Evolutionary conservation across 2,888 invertebrate species (phyloP).

Genomic region (Nezara viridula): DNA sequence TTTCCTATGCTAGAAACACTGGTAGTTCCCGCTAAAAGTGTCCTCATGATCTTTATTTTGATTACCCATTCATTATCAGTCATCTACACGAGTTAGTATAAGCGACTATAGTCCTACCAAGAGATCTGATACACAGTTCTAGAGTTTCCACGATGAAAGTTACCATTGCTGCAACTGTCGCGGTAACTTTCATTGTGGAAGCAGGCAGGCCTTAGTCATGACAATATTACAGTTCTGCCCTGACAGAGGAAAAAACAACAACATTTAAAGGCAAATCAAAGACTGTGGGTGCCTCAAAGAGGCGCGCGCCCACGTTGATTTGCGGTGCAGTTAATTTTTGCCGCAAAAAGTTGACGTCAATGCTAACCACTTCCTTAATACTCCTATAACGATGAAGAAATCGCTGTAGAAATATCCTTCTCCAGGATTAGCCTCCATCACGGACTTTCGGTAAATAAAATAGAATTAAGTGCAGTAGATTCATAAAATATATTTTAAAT

Average conservation of each 20-base stretch:
- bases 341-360: not conserved
- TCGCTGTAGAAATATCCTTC: not conserved
- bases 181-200: too few species aligned
- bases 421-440: not conserved
- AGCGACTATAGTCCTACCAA: too few species aligned
- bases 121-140: too few species aligned
- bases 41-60: too few species aligned
- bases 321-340: not conserved
- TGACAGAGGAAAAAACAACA: not conserved
- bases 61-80: too few species aligned
- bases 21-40: too few species aligned
- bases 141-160: too few species aligned
- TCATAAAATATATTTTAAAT: slow-evolving; percentile 1
- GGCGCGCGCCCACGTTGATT: not conserved
- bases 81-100: too few species aligned
- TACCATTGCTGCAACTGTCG: too few species aligned
- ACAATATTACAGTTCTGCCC: too few species aligned
- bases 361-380: slow-evolving; percentile 28
- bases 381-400: not conserved
- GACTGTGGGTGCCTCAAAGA: not conserved
- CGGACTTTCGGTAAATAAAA: not conserved
- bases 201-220: too few species aligned
- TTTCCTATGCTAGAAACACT: too few species aligned
- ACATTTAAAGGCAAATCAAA: not conserved
- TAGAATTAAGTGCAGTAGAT: not conserved